These are phyloP conservation scores for Fulica atra DNA, from an alignment of 2,113 vertebrate species.

Conservation along the genomic window DNA sequence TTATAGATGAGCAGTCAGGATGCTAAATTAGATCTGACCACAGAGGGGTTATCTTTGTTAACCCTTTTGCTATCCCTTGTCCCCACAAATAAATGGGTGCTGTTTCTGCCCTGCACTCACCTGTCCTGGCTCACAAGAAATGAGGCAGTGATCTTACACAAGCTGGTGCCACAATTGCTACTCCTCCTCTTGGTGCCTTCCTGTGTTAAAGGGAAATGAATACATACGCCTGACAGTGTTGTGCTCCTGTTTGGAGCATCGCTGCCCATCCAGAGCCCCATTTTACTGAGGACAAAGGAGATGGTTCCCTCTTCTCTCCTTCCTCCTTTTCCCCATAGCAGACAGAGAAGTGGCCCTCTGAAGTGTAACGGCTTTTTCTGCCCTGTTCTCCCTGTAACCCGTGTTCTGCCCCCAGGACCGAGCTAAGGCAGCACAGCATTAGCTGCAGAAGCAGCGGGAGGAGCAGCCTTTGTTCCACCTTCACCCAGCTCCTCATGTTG, in stretches of 20 bases:
- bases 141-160: neutral
- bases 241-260: neutral
- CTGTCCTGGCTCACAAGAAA: neutral
- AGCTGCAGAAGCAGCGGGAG: neutral
- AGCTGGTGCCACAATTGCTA: neutral
- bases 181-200: neutral
- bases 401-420: rapidly evolving
- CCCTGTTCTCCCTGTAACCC: neutral
- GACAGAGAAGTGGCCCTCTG: neutral
- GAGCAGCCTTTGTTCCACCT: neutral
- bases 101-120: neutral
- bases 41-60: neutral
- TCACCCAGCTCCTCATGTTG: neutral
- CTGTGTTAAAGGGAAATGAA: neutral
- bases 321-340: rapidly evolving
- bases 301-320: neutral
- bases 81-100: neutral
- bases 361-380: neutral
- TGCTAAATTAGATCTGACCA: neutral
- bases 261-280: neutral
- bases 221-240: rapidly evolving
- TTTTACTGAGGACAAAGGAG: neutral
- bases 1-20: neutral
- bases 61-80: neutral
- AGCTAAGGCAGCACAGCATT: rapidly evolving